Conservation (phyloP, 2,113 vertebrate species). For the Cochlearius cochlearius region DNA sequence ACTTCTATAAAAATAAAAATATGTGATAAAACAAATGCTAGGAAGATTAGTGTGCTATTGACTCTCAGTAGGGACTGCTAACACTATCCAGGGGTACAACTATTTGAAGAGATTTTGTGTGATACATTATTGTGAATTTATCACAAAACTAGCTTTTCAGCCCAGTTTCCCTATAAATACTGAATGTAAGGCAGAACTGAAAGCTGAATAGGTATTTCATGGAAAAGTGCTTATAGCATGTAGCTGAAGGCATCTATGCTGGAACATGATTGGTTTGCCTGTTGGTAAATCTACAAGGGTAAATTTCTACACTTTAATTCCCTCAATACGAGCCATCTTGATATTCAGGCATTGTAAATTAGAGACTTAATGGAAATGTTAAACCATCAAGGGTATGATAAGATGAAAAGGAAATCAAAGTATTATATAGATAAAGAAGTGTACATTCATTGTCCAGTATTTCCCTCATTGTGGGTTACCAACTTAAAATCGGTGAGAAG, state of each 20-base stretch:
- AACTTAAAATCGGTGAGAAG: slow-evolving; percentile 45
- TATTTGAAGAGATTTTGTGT: neutral
- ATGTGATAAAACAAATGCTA: neutral
- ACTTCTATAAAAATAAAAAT: neutral
- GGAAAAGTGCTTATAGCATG: neutral
- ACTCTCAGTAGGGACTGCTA: slow-evolving; percentile 3
- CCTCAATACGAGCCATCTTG: neutral
- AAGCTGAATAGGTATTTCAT: neutral
- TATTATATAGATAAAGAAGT: slow-evolving; percentile 42
- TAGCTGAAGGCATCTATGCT: neutral
- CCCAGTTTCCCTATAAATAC: neutral
- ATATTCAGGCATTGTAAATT: neutral
- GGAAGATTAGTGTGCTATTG: slow-evolving; percentile 47
- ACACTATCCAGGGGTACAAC: slow-evolving; percentile 10
- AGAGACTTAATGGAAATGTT: slow-evolving; percentile 24
- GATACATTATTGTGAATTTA: neutral
- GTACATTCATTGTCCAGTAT: neutral
- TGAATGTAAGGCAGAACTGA: neutral
- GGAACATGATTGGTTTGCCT: neutral
- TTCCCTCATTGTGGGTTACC: slow-evolving; percentile 25
- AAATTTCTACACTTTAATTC: neutral
- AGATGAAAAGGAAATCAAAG: slow-evolving; percentile 50
- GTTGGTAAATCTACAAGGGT: neutral
- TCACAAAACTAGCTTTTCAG: neutral
- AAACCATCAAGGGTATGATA: neutral